Conservation (phyloP, 2,113 vertebrate genomes). For the Oxyura jamaicensis region DNA sequence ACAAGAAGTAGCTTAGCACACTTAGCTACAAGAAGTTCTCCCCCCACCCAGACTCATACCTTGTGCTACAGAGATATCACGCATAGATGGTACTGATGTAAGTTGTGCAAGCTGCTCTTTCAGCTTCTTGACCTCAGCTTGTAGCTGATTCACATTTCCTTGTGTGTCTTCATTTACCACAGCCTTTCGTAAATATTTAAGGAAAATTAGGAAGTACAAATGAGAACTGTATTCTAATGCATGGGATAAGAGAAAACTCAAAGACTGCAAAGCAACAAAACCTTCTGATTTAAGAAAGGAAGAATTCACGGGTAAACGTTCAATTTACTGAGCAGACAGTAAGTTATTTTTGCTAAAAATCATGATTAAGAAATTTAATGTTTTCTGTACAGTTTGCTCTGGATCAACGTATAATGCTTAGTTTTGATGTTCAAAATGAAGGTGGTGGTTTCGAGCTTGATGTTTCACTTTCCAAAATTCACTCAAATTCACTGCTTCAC, state of each 20-base stretch:
- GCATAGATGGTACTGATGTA: conserved; percentile 50
- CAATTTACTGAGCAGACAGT: neutral
- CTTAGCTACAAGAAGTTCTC: neutral
- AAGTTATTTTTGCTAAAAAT: neutral
- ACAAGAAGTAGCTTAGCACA: neutral
- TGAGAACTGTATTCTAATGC: neutral
- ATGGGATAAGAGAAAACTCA: neutral
- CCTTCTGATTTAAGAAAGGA: neutral
- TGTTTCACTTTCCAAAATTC: neutral
- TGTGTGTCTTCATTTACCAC: conserved; percentile 95
- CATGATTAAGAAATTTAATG: neutral
- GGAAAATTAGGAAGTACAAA: neutral
- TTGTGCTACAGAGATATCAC: conserved; percentile 16
- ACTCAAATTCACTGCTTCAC: too few relatives aligned
- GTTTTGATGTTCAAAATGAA: neutral
- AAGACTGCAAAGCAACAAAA: neutral
- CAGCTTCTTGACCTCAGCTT: conserved; percentile 92
- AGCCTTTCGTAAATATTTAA: conserved; percentile 78
- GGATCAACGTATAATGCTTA: too few relatives aligned
- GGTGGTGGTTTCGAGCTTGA: neutral
- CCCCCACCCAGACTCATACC: conserved; percentile 54
- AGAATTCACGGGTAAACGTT: neutral
- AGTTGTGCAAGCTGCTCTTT: conserved; percentile 88
- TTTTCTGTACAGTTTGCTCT: neutral
- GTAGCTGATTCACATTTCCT: conserved; percentile 92